Base-by-base conservation (phyloP, 2,113 vertebrate genomes). In the Eupsittula cactorum region DNA sequence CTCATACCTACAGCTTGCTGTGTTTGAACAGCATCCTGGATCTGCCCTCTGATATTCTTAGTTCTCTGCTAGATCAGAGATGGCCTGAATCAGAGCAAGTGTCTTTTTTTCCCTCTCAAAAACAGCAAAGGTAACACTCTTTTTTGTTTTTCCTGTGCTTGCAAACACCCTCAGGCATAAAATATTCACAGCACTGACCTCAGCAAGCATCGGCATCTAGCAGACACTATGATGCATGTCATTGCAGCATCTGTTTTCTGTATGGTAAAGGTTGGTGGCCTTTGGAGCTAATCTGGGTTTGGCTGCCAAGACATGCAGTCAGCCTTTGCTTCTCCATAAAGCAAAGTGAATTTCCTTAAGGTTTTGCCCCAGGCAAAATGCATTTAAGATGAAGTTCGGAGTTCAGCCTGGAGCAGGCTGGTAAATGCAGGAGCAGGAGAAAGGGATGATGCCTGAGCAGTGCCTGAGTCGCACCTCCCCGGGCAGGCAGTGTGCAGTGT, bases 271-370 rank as follows among this genome's bases (percentile, higher is more conserved):
- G 25, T 52, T 4, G 83, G 82, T 77, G 57, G 23, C 37, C n/a
- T 47, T 65, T 7, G 2, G 59, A 63, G 68, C 57, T 62, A 8
- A n/a, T 15, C 57, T 29, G 42, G 29, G 12, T 53, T 37, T 55
- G 46, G 69, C 41, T 77, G 84, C 42, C 52, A 41, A 25, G 37
- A 41, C 33, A 7, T 3, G 2, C 47, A 50, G 25, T 15, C 89
- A 76, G 57, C 31, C 57, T 65, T 35, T 6, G 52, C 16, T 55
- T 8, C 63, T 37, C 68, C n/a, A 4, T 6, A 17, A 41, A 79
- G 1, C 16, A 6, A 16, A 3, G 13, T 2, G 33, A 23, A 33
- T 27, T 35, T 42, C 59, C 52, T 37, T 2, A 0, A 6, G 52
- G 63, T 19, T 55, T 28, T 47, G 15, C 37, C 76, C 55, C 28